These are phyloP conservation scores for Xenops minutus DNA, from an alignment of 2,797 vertebrate species.

Conservation along the genomic window DNA sequence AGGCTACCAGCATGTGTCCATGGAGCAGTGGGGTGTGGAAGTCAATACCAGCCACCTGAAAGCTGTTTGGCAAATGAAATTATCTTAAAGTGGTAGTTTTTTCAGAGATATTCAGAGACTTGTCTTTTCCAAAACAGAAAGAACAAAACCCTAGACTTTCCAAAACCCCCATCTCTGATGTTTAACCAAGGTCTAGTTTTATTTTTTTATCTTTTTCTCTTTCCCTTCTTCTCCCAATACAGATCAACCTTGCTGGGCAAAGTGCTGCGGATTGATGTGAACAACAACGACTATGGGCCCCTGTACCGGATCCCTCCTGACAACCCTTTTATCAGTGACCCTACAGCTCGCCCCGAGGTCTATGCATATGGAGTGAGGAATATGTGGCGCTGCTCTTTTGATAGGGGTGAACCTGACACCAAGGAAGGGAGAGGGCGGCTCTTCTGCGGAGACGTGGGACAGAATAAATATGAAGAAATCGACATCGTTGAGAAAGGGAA, in stretches of 20 bases:
- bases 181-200: neutral
- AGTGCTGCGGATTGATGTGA: conserved; percentile 90
- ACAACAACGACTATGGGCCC: conserved; percentile 81
- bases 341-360: conserved; percentile 84
- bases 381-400: conserved; percentile 97
- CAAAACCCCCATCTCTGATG: neutral
- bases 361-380: conserved; percentile 91
- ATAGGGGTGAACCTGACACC: conserved; percentile 83
- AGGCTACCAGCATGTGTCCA: neutral
- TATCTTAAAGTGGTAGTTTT: neutral
- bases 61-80: neutral
- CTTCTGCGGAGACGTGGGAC: conserved; percentile 94
- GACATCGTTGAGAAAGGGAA: conserved; percentile 90
- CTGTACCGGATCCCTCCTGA: conserved; percentile 87
- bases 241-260: conserved; percentile 93
- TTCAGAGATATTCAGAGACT: neutral
- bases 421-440: conserved; percentile 88
- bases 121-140: neutral
- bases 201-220: neutral
- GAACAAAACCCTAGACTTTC: neutral
- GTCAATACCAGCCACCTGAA: neutral
- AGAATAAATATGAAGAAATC: conserved; percentile 94
- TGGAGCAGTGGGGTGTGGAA: neutral
- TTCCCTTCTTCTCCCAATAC: neutral
- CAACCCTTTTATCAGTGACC: conserved; percentile 86